Evolutionary conservation across 2,113 vertebrate genomes (phyloP).

Genomic region (Cynopterus brachyotis): DNA sequence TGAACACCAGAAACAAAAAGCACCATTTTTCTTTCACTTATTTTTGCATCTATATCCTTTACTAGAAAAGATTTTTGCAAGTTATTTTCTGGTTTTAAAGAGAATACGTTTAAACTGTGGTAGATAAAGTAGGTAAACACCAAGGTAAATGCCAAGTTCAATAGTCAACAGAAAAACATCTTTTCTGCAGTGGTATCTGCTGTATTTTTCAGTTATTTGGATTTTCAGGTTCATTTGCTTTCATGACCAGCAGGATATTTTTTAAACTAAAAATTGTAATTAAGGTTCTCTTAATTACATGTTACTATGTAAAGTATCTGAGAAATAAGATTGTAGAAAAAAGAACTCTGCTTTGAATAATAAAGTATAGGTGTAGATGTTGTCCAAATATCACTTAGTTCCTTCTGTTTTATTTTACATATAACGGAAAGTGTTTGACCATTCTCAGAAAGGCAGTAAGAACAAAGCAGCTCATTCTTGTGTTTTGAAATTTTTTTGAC

Average conservation of each 20-base stretch:
- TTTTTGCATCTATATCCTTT: background rate
- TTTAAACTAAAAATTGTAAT: background rate
- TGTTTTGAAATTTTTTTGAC: background rate
- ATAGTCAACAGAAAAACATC: background rate
- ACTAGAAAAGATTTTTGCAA: background rate
- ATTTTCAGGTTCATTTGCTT: background rate
- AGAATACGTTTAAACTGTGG: background rate
- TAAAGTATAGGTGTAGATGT: background rate
- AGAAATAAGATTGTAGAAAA: background rate
- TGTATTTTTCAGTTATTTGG: background rate
- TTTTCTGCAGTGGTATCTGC: background rate
- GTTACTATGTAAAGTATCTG: background rate
- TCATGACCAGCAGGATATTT: background rate
- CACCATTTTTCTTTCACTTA: constrained; percentile 21
- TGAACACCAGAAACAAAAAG: background rate
- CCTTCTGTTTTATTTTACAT: background rate
- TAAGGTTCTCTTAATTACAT: background rate
- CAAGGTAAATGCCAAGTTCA: background rate
- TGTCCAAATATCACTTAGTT: background rate
- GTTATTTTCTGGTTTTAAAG: background rate
- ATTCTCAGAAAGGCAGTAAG: background rate
- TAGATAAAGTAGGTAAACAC: background rate
- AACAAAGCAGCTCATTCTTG: background rate
- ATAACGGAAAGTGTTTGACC: background rate
- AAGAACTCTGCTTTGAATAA: background rate